phyloP scores from a whole-genome alignment of 2,113 vertebrate species.

The Polypterus bichir region DNA sequence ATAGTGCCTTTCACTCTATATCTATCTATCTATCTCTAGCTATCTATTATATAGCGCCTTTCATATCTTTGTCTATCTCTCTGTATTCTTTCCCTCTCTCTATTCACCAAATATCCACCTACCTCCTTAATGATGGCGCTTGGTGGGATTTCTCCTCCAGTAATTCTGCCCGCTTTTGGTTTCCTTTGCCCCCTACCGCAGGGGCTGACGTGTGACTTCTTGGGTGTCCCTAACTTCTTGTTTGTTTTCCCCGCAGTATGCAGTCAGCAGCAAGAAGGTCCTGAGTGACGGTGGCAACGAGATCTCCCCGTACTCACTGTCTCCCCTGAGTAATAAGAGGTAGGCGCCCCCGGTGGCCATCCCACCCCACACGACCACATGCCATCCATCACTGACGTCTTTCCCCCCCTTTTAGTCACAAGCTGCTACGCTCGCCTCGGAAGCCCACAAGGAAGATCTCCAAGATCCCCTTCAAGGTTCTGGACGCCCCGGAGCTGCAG shows the following conservation, averaged over 20 bases:
- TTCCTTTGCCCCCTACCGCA: neutral
- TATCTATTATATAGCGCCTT: no score
- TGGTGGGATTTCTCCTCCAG: no score
- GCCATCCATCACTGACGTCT: no score
- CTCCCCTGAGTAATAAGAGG: constrained; percentile 67
- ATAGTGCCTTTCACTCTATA: no score
- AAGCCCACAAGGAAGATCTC: constrained; percentile 41
- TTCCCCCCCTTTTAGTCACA: constrained; percentile 24
- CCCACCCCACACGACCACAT: no score
- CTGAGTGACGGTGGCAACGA: constrained; percentile 53
- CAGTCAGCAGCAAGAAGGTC: constrained; percentile 56
- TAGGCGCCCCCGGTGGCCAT: constrained; percentile 16
- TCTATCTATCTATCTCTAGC: no score
- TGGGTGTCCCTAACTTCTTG: neutral
- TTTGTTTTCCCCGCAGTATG: constrained; percentile 37
- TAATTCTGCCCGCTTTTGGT: no score
- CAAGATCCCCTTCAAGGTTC: constrained; percentile 41
- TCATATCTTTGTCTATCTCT: no score
- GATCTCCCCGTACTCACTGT: constrained; percentile 60
- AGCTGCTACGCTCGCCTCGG: constrained; percentile 34
- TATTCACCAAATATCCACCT: no score
- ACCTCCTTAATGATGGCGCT: no score
- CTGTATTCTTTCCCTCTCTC: no score
- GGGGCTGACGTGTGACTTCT: neutral
- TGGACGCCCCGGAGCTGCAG: constrained; percentile 39